Base-by-base conservation (phyloP, 1,140 invertebrate species). In the Eueides isabella region DNA sequence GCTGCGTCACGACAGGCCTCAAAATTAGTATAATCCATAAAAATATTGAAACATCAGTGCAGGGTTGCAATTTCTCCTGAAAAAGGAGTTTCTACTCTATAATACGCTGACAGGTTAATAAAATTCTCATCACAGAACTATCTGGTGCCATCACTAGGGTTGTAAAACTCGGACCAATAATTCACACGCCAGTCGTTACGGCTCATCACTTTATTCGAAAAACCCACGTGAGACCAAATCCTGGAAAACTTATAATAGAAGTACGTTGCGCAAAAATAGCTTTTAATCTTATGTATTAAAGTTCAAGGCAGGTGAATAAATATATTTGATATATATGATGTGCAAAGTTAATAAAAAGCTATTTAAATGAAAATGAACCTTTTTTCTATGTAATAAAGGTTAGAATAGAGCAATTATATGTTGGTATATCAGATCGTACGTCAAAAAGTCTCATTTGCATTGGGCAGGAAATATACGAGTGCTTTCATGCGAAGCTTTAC, bases 151-250 rank as follows among this genome's bases (percentile, higher is more conserved):
- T 67, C 55, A 62, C 71, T 55, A 28, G 64, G 65, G 65, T 67
- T 33, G 66, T 73, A 74, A 80, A 77, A 67, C 72, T 69, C 38
- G 67, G 35, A 76, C 76, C 79, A 74, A 83, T 85, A 83, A 83
- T 72, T 83, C 83, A 83, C 81, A 81, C 71, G 75, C 81, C 67
- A 75, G 63, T 68, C 68, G 73, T 75, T 75, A 79, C 83, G 82
- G 82, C 74, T 84, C 84, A 84, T 83, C 81, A 80, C 81, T 85
- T 81, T 80, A 81, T 81, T 83, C 76, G 68, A 75, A 75, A 75
- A 75, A 75, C 64, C 81, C 84, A 85, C 82, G 80, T 84, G 84
- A 83, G 82, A 80, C 72, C 73, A 19, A 48, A 71, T 61, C 19
- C 48, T 48, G 35, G n/a, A n/a, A 63, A 64, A 23, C 55, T 55